Evolutionary conservation across 2,888 invertebrate species (phyloP).

Genomic region (Phyto melanocephala): DNA sequence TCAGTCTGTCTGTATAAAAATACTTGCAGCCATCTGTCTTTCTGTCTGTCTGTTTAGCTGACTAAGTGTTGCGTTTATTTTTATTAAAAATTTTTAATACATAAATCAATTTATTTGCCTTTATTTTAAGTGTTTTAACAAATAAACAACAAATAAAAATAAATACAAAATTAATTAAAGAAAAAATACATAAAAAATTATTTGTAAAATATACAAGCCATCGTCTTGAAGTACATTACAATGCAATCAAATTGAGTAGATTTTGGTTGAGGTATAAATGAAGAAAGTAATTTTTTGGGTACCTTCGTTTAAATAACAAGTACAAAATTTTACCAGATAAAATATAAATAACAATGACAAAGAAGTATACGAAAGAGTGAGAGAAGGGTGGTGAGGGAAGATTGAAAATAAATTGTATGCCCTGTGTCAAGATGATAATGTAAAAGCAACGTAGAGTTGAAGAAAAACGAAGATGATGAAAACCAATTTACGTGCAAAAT

Average conservation of each 20-base stretch:
- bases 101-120: conserved; percentile 62
- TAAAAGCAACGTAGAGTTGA: neutral
- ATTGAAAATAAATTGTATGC: conserved; percentile 58
- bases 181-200: neutral
- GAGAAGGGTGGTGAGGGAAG: neutral
- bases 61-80: conserved; percentile 1
- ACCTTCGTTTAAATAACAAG: conserved; percentile 35
- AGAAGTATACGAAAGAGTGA: conserved; percentile 24
- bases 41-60: no score
- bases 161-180: conserved; percentile 8
- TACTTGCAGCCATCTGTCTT: neutral
- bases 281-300: conserved; percentile 24
- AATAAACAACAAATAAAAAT: conserved; percentile 47
- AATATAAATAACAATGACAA: conserved; percentile 47
- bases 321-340: neutral
- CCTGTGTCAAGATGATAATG: conserved; percentile 41
- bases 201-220: neutral
- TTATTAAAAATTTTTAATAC: conserved; percentile 26
- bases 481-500: conserved; percentile 78
- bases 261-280: conserved; percentile 16
- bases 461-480: conserved; percentile 52
- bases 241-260: conserved; percentile 55
- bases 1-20: neutral
- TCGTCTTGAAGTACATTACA: conserved; percentile 29
- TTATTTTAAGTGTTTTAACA: conserved; percentile 56